A percentile compares a stretch with the other conserved stretches of the same genome.
Evolutionary conservation across 1,140 invertebrate genomes (phyloP).

Genomic region (Drosophila setifemur): DNA sequence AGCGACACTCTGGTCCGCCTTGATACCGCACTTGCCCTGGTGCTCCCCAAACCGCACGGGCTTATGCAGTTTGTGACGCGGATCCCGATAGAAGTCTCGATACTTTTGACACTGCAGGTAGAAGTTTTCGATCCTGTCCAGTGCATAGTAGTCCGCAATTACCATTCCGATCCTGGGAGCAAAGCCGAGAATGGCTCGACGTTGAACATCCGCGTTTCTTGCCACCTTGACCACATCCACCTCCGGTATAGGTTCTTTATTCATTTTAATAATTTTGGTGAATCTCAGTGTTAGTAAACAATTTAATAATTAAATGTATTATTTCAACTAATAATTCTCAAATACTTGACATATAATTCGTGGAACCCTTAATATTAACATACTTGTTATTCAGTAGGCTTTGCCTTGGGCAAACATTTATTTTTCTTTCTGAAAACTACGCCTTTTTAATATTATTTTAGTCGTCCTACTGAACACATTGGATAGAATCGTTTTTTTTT

Average conservation of each 20-base stretch:
- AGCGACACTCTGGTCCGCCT: constrained; percentile 35
- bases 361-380: background rate
- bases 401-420: background rate
- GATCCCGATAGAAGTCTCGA: constrained; percentile 73
- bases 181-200: constrained; percentile 55
- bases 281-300: too few relatives aligned
- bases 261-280: constrained; percentile 5
- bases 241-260: constrained; percentile 46
- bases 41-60: constrained; percentile 34
- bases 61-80: constrained; percentile 54
- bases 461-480: too few relatives aligned
- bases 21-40: constrained; percentile 52
- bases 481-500: too few relatives aligned
- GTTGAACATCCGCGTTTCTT: constrained; percentile 21
- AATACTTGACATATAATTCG: too few relatives aligned
- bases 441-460: background rate
- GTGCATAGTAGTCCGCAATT: constrained; percentile 56
- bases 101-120: constrained; percentile 66
- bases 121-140: constrained; percentile 64
- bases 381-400: background rate
- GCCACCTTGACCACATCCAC: constrained; percentile 67
- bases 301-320: too few relatives aligned
- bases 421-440: too few relatives aligned
- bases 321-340: too few relatives aligned
- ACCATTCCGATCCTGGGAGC: constrained; percentile 57